Conservation (phyloP, 1,140 invertebrate species). For the Carcinoscorpius rotundicauda region DNA sequence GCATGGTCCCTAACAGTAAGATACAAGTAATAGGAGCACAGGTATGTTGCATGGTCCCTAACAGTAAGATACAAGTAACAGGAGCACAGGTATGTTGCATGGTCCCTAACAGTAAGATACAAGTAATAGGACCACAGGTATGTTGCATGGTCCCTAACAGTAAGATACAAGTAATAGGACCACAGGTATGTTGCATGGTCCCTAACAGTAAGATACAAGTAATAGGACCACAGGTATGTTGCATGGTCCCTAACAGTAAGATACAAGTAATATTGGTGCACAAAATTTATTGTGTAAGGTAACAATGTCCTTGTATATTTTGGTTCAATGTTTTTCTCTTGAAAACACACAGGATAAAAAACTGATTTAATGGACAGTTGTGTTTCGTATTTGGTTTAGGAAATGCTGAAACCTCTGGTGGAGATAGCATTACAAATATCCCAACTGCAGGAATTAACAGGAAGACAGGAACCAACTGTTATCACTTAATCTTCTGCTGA, state of each 20-base stretch:
- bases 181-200: slow-evolving; percentile 45
- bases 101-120: not conserved
- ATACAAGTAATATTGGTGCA: not conserved
- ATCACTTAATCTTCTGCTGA: slow-evolving; percentile 63
- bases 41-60: slow-evolving; percentile 30
- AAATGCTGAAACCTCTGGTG: slow-evolving; percentile 73
- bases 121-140: slow-evolving; percentile 72
- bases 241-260: not conserved
- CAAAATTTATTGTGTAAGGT: not conserved
- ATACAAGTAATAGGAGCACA: no score
- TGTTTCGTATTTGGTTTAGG: slow-evolving; percentile 27
- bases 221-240: slow-evolving; percentile 58
- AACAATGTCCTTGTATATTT: not conserved
- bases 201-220: not conserved
- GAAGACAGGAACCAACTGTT: slow-evolving; percentile 80
- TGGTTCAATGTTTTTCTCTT: not conserved
- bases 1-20: not conserved
- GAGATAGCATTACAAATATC: slow-evolving; percentile 77
- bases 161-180: no score
- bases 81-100: slow-evolving; percentile 53
- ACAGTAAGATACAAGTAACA: no score
- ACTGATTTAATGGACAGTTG: slow-evolving; percentile 1
- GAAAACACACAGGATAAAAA: not conserved
- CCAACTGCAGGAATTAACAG: slow-evolving; percentile 69
- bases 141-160: not conserved